Evolutionary conservation across 1,140 invertebrate genomes (phyloP), one percentile per base, ranked within the genome.

Genomic region (Drosophila triauraria): DNA sequence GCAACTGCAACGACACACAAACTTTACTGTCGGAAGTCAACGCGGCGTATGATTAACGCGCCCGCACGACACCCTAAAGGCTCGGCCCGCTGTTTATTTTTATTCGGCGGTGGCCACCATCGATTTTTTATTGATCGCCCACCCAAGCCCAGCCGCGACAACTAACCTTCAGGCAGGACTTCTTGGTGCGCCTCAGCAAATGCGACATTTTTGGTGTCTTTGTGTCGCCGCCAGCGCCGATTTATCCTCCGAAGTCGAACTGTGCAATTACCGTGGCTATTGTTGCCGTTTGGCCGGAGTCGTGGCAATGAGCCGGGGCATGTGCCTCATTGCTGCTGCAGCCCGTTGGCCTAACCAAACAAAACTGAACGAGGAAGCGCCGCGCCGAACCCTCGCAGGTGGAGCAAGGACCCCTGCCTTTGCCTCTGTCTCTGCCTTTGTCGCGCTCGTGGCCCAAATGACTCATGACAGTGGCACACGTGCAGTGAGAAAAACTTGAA

Each of bases 81-180:
- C 30, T 23, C 38, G 7, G 43, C 27, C 13, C 15, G 27, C 35
- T 38, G 60, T 50, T 51, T 75, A 65, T 68, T 60, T 65, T 48
- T 38, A 48, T 68, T 65, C 40, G 40, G 48, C 62, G 43, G 17
- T 20, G 43, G 71, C 9, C 46, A 15, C 56, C 50, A 88, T 82
- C 78, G 85, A 85, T 88, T 78, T 85, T 80, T 78, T 88, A 88
- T 88, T 71, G 80, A 84, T 88, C 32, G 12, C 30, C 48, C 43
- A 40, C 9, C 15, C 30, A 12, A 13, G 13, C 10, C 20, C 12
- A 15, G 13, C 17, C 17, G 5, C 30, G 4, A 17, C 30, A 25
- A 72, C 84, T 92, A 70, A 92, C 91, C 91, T 92, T 92, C 57
- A 92, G 75, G 72, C 91, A 92, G 65, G 91, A 92, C 58, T 92